Evolutionary conservation across 2,797 vertebrate genomes (phyloP).

Genomic region (Ctenopoma multispine): DNA sequence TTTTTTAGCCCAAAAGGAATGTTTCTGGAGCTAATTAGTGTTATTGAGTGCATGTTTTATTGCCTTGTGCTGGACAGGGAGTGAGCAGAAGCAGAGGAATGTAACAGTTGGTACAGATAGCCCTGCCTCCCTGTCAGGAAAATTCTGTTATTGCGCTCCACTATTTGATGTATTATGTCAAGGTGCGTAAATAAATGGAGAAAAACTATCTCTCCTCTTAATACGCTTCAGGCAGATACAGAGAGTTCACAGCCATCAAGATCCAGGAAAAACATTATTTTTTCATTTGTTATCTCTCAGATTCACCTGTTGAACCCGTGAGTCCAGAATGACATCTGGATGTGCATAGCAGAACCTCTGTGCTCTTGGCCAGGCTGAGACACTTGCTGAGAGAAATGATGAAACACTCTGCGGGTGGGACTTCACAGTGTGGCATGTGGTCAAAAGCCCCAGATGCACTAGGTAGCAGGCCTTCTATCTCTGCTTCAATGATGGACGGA

Average conservation of each 20-base stretch:
- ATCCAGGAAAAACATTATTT: conserved; percentile 15
- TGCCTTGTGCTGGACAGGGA: conserved; percentile 72
- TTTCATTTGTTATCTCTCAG: conserved; percentile 19
- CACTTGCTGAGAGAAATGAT: conserved; percentile 79
- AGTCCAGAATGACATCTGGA: conserved; percentile 77
- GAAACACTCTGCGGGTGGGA: conserved; percentile 79
- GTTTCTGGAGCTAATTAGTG: conserved; percentile 83
- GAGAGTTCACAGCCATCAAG: conserved; percentile 29
- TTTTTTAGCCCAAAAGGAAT: conserved; percentile 69
- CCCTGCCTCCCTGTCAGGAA: conserved; percentile 63
- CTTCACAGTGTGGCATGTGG: conserved; percentile 76
- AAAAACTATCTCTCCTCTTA: conserved; percentile 33
- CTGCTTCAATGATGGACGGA: conserved; percentile 72
- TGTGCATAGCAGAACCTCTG: conserved; percentile 60
- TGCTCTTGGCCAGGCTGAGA: conserved; percentile 57
- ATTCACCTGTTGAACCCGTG: conserved; percentile 78
- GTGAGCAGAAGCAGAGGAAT: conserved; percentile 74
- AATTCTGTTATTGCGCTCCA: conserved; percentile 56
- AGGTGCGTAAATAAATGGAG: conserved; percentile 52
- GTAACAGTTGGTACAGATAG: conserved; percentile 69
- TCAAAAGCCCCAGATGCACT: conserved; percentile 80
- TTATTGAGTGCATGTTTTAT: conserved; percentile 78
- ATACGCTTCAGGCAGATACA: conserved; percentile 27
- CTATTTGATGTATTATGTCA: conserved; percentile 46
- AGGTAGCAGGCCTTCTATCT: conserved; percentile 67